These are phyloP conservation scores for Drosophila dives DNA, from an alignment of 2,888 invertebrate genomes.

Conservation along the genomic window DNA sequence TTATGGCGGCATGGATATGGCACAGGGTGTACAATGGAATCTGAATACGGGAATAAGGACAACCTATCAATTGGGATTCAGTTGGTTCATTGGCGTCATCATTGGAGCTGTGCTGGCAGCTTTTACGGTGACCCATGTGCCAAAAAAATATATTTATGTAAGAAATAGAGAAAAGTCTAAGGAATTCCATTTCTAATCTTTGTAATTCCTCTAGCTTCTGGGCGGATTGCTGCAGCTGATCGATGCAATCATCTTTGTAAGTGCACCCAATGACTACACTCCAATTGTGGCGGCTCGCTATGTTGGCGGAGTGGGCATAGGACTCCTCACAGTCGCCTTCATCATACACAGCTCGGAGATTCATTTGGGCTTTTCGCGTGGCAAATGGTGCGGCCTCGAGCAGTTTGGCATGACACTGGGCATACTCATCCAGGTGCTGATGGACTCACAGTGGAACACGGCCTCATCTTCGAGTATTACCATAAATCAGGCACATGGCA, in stretches of 20 bases:
- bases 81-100: conserved; percentile 80
- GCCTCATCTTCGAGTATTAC: conserved; percentile 14
- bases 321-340: conserved; percentile 69
- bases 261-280: conserved; percentile 55
- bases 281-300: conserved; percentile 74
- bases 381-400: conserved; percentile 72
- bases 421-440: conserved; percentile 70
- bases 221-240: conserved; percentile 63
- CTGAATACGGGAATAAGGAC: conserved; percentile 4
- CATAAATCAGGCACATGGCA: conserved; percentile 71
- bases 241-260: conserved; percentile 72
- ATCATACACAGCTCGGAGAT: conserved; percentile 78
- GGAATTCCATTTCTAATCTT: neutral
- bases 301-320: conserved; percentile 76
- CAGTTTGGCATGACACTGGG: conserved; percentile 69
- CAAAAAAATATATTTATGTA: conserved; percentile 63
- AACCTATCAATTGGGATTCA: conserved; percentile 60
- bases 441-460: conserved; percentile 57
- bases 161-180: neutral
- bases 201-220: conserved; percentile 24
- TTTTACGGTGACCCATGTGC: conserved; percentile 45
- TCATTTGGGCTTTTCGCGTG: conserved; percentile 54
- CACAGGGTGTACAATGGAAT: conserved; percentile 74
- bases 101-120: conserved; percentile 69
- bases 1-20: conserved; percentile 76